These are phyloP conservation scores for Stigmatopora argus DNA, from an alignment of 2,113 vertebrate genomes.

Conservation along the genomic window DNA sequence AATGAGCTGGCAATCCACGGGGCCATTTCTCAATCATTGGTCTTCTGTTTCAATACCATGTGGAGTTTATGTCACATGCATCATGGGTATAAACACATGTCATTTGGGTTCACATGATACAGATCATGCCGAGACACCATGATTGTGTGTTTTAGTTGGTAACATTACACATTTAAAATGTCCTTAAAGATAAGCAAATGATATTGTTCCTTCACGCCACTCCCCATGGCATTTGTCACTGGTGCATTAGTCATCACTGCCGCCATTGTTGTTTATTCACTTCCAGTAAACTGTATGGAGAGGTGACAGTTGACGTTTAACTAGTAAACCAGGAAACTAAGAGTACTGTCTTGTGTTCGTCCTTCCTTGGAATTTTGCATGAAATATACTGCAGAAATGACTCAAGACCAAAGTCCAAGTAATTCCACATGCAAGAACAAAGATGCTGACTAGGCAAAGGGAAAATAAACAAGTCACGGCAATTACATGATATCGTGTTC, in stretches of 20 bases:
- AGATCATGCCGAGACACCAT: not conserved
- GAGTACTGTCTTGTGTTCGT: not conserved
- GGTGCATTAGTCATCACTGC: conserved; percentile 30
- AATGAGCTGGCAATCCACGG: conserved; percentile 18
- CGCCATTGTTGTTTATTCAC: conserved; percentile 44
- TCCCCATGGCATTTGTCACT: not conserved
- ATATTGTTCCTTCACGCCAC: not conserved
- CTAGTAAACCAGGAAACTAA: conserved; percentile 44
- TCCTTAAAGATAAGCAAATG: not conserved
- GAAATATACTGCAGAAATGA: not conserved
- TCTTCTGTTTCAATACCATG: not conserved
- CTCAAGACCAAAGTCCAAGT: not conserved
- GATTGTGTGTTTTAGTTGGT: not conserved
- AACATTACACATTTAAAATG: not conserved
- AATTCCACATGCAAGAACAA: not conserved
- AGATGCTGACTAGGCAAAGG: not conserved
- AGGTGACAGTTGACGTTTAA: conserved; percentile 41
- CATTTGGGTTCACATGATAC: not conserved
- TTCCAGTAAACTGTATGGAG: conserved; percentile 59
- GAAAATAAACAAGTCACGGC: conserved; percentile 6
- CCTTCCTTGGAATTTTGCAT: not conserved
- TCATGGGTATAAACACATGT: not conserved
- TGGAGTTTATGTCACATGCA: not conserved
- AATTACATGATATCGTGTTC: conserved; percentile 46
- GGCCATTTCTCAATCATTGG: conserved; percentile 3